Percentiles rank a stretch among this genome's conserved stretches.
Evolutionary conservation across 1,140 invertebrate species (phyloP).

Genomic region (Panagrolaimus sp.): DNA sequence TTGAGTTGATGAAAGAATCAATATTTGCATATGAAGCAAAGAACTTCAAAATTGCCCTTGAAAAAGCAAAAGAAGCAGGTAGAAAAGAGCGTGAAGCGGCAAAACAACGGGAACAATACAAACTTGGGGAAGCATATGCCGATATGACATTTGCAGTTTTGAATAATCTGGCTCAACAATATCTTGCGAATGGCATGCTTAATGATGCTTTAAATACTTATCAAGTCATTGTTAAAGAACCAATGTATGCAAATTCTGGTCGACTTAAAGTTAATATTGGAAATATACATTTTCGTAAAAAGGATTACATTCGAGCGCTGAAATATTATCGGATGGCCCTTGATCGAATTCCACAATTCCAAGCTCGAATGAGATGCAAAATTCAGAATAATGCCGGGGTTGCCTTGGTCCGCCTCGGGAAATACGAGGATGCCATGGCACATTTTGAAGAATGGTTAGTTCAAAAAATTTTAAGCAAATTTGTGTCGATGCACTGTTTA

Average conservation of each 20-base stretch:
- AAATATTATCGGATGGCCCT: slow-evolving; percentile 94
- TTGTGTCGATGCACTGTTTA: too few species aligned
- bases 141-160: slow-evolving; percentile 73
- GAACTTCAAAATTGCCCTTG: slow-evolving; percentile 69
- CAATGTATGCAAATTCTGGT: slow-evolving; percentile 63
- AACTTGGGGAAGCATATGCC: slow-evolving; percentile 26
- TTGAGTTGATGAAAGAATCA: slow-evolving; percentile 77
- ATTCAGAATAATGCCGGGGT: slow-evolving; percentile 98
- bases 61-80: slow-evolving; percentile 91
- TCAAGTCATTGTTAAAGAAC: slow-evolving; percentile 64
- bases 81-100: slow-evolving; percentile 69
- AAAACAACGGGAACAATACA: slow-evolving; percentile 22
- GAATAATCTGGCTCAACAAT: slow-evolving; percentile 61
- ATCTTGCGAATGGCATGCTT: slow-evolving; percentile 82
- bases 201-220: slow-evolving; percentile 91
- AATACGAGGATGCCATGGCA: slow-evolving; percentile 86
- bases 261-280: slow-evolving; percentile 94
- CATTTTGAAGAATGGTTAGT: slow-evolving; percentile 88
- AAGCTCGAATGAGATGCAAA: slow-evolving; percentile 82
- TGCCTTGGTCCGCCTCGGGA: slow-evolving; percentile 87
- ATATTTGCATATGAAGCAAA: slow-evolving; percentile 67
- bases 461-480: too few species aligned
- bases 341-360: slow-evolving; percentile 83
- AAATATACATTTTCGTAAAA: slow-evolving; percentile 91
- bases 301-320: slow-evolving; percentile 85